phyloP scores from a whole-genome alignment of 2,888 invertebrate genomes.

The Anodontia alba region DNA sequence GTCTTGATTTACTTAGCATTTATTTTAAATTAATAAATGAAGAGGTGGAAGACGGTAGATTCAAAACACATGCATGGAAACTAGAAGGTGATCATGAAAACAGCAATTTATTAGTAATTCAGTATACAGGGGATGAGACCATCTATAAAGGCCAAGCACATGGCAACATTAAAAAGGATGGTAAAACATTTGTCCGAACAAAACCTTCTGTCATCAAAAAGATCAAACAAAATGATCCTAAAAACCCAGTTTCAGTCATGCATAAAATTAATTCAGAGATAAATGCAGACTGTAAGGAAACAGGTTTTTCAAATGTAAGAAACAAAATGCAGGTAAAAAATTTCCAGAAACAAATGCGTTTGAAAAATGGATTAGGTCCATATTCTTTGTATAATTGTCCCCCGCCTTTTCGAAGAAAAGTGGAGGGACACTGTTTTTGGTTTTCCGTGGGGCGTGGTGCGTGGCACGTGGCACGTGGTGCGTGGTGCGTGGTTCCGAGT shows the following conservation, averaged over 20 bases:
- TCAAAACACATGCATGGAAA: not conserved
- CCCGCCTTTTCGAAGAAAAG: too few relatives aligned
- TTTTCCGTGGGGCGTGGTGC: too few relatives aligned
- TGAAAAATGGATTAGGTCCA: not conserved
- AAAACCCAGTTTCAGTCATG: not conserved
- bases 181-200: not conserved
- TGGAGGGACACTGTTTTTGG: too few relatives aligned
- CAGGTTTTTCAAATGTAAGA: not conserved
- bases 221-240: not conserved
- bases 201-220: not conserved
- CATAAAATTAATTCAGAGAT: slow-evolving; percentile 3
- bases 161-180: not conserved
- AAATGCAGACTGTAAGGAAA: not conserved
- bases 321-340: not conserved
- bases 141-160: not conserved
- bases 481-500: too few relatives aligned
- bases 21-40: not conserved
- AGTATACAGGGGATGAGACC: not conserved
- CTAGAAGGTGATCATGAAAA: not conserved
- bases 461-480: too few relatives aligned
- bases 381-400: too few relatives aligned
- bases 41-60: not conserved
- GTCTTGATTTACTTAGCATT: not conserved
- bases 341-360: not conserved
- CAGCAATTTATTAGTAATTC: not conserved